Conservation (phyloP, 1,140 invertebrate genomes). For the Zaprionus kolodkinae region DNA sequence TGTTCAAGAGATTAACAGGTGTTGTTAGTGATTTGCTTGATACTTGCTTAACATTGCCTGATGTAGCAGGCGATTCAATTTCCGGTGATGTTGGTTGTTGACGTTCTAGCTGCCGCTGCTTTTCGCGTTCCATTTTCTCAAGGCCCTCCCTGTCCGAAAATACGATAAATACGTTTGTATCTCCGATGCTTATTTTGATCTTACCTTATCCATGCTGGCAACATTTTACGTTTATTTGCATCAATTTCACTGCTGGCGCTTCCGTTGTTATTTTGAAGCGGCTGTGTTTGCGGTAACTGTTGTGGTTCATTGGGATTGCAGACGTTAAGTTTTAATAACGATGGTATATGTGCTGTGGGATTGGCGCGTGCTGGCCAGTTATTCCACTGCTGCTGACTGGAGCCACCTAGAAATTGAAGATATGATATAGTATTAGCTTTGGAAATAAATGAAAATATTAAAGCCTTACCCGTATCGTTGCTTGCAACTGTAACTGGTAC, state of each 20-base stretch:
- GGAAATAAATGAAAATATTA: neutral
- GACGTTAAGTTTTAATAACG: conserved; percentile 74
- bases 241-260: conserved; percentile 85
- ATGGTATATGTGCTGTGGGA: conserved; percentile 79
- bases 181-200: neutral
- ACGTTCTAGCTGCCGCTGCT: conserved; percentile 93
- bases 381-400: conserved; percentile 51
- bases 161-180: neutral
- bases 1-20: conserved; percentile 78
- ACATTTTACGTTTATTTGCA: conserved; percentile 94
- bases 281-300: conserved; percentile 29
- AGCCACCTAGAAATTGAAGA: neutral
- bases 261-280: conserved; percentile 19
- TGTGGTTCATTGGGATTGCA: conserved; percentile 73
- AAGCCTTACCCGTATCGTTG: conserved; percentile 42
- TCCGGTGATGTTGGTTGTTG: conserved; percentile 87
- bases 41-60: conserved; percentile 72
- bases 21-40: conserved; percentile 79
- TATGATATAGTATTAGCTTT: neutral
- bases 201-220: conserved; percentile 95
- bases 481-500: conserved; percentile 9
- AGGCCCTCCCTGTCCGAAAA: conserved; percentile 86
- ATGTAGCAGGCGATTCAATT: conserved; percentile 11
- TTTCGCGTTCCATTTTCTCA: conserved; percentile 98
- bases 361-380: conserved; percentile 51